Evolutionary conservation across 2,888 invertebrate species (phyloP), one percentile per base, ranked within the genome.

Genomic region (Deilephila elpenor): DNA sequence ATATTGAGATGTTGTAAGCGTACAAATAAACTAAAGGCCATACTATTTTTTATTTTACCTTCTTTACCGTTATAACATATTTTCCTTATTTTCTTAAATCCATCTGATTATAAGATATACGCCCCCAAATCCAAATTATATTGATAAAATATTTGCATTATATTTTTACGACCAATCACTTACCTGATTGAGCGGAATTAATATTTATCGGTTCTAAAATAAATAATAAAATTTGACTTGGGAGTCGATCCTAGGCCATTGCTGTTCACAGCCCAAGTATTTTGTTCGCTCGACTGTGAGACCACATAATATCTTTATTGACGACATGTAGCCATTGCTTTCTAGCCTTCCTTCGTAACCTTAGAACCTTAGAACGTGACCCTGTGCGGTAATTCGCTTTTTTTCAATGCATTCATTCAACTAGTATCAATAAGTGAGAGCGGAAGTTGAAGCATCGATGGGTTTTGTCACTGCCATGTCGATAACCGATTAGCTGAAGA

Each of bases 401-500:
- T 56, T 53, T 53, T 60, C 7, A 4, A 17, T 8, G 7, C 19
- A 19, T 32, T 19, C 34, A 37, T 64, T 37, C 1, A 7, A n/a
- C 37, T n/a, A 44, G 37, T 64, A 11, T 20, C 5, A 67, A 44
- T 6, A 64, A 20, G 25, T 61, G 32, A 61, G 11, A 51, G 25
- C 25, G 67, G 44, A 67, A 67, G 14, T 61, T 17, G 20, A 0
- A 20, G n/a, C 51, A n/a, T 67, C 67, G 51, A 44, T 25, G 20
- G 14, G 20, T 34, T 62, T 62, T 20, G 67, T 51, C 4, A 14
- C 20, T 20, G 44, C 6, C 44, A 51, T 51, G 67, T 67, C 67
- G 51, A 67, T 67, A 67, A 67, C 67, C 67, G 67, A 67, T 67
- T 67, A 67, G 51, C 64, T 44, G 6, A 67, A 67, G 67, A 67